Evolutionary conservation across 2,113 vertebrate genomes (phyloP), one percentile per base, ranked within the genome.

Genomic region (Sapajus apella): DNA sequence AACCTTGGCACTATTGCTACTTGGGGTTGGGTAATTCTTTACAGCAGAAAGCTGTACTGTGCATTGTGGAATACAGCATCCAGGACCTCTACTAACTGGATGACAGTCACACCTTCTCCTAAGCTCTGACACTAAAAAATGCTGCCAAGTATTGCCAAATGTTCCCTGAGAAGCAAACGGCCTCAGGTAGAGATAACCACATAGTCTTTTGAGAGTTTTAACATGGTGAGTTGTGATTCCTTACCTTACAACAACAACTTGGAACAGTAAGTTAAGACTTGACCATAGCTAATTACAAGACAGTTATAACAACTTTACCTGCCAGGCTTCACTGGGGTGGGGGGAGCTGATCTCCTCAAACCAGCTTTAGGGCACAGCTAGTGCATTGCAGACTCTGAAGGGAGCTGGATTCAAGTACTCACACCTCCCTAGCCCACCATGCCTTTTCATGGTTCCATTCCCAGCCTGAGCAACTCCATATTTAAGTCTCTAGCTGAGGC

Each of bases 291-390:
- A 27, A 21, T 52, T 5, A 47, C 4, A 68, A 68, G 32, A 64
- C 12, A 8, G 8, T 68, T 17, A 35, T 35, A 6, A n/a, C 32
- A 55, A 32, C 20, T 75, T 30, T 64, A 18, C 32, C 8, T 37
- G 25, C 52, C 10, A 32, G 12, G 5, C 32, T 1, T 75, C 47
- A 12, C 20, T 1, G 37, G 3, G 3, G 45, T 30, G 1, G 5
- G 10, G 50, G 58, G 27, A 20, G 18, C 9, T 3, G 2, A 9
- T 18, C 3, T 8, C 23, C 45, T 21, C 25, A 3, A 0, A 8
- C 27, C 56, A 37, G 23, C 45, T 64, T 0, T 6, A 16, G 52
- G 10, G 14, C 55, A n/a, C 0, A 6, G 27, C n/a, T 37, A 20
- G 0, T 8, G 45, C 11, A 3, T 0, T n/a, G 61, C 40, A n/a